Evolutionary conservation across 2,888 invertebrate species (phyloP).

Genomic region (Spisula solida): DNA sequence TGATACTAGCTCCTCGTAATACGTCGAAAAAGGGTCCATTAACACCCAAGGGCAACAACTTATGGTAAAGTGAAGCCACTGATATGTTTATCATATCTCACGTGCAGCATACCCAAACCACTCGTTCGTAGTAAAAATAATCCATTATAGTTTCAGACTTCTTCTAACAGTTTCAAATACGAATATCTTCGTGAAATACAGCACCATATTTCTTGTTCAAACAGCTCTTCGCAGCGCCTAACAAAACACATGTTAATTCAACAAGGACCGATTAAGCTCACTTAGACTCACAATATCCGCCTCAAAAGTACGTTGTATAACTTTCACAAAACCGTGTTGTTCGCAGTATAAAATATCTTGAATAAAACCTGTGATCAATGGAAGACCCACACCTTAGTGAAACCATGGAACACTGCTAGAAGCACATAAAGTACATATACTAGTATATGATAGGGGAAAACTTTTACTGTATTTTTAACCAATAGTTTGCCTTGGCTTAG

Average conservation of each 20-base stretch:
- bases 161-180: background rate
- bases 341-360: background rate
- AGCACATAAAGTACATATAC: too few relatives aligned
- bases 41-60: background rate
- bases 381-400: too few relatives aligned
- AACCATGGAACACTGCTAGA: too few relatives aligned
- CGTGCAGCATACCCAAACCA: background rate
- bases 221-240: background rate
- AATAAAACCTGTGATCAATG: too few relatives aligned
- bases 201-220: background rate
- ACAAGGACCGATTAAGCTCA: background rate
- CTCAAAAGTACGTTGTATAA: background rate
- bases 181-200: background rate
- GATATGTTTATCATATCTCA: background rate
- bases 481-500: too few relatives aligned
- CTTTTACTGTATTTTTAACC: too few relatives aligned
- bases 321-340: background rate
- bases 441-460: too few relatives aligned
- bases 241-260: background rate
- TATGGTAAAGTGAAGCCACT: background rate
- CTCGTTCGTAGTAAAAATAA: background rate
- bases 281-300: background rate
- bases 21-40: background rate
- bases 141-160: slow-evolving; percentile 13
- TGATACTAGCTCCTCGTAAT: background rate